phyloP scores from a whole-genome alignment of 2,888 invertebrate genomes.

The Napeogenes sylphis region DNA sequence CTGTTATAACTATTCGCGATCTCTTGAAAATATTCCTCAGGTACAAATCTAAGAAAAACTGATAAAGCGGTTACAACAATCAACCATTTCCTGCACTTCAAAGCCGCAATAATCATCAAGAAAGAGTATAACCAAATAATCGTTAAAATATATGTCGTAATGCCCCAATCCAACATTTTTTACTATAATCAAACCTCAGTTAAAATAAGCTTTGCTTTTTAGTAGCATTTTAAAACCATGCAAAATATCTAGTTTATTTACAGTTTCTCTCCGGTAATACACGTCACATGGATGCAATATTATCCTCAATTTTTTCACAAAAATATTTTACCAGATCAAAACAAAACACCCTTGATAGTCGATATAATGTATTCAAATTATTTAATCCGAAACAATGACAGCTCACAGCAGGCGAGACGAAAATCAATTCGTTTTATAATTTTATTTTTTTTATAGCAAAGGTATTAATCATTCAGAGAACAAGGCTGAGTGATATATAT shows the following conservation, averaged over 20 bases:
- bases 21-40: not conserved
- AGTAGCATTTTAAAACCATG: slow-evolving; percentile 34
- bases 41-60: not conserved
- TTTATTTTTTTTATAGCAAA: too few species aligned
- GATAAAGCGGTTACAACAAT: not conserved
- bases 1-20: not conserved
- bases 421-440: too few species aligned
- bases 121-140: not conserved
- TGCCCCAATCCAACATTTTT: slow-evolving; percentile 7
- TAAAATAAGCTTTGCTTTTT: slow-evolving; percentile 11
- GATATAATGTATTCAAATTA: slow-evolving; percentile 15
- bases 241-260: slow-evolving; percentile 46
- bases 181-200: slow-evolving; percentile 10
- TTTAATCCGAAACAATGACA: too few species aligned
- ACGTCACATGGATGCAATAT: slow-evolving; percentile 36
- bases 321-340: slow-evolving; percentile 40
- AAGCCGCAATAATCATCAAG: not conserved
- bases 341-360: slow-evolving; percentile 37
- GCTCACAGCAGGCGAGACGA: too few species aligned
- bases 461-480: too few species aligned
- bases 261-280: slow-evolving; percentile 38
- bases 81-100: not conserved
- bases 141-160: slow-evolving; percentile 9
- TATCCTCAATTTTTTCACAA: slow-evolving; percentile 36
- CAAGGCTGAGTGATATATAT: too few species aligned